Evolutionary conservation across 2,888 invertebrate genomes (phyloP).

Genomic region (Sesamia inferens): DNA sequence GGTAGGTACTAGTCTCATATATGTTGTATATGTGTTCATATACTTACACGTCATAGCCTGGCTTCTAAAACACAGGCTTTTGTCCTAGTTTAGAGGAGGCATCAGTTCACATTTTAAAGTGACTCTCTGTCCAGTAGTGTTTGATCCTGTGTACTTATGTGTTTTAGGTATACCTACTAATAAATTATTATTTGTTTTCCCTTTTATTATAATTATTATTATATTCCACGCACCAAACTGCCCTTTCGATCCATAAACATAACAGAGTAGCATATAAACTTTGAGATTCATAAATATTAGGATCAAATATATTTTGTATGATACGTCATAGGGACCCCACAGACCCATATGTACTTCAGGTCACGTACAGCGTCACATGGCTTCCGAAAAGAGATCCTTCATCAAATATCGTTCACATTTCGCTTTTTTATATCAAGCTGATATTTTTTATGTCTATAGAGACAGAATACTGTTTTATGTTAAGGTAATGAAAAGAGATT

Average conservation of each 20-base stretch:
- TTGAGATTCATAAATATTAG: conserved; percentile 51
- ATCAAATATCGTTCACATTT: conserved; percentile 64
- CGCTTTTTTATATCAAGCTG: conserved; percentile 51
- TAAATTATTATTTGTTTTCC: too few relatives aligned
- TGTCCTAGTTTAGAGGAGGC: too few relatives aligned
- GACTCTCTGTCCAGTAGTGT: too few relatives aligned
- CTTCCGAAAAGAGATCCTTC: conserved; percentile 54
- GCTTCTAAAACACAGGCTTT: too few relatives aligned
- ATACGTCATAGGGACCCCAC: conserved; percentile 50
- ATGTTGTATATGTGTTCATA: too few relatives aligned
- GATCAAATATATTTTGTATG: conserved; percentile 47
- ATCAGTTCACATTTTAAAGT: too few relatives aligned
- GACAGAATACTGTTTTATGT: conserved; percentile 6
- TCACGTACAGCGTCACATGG: conserved; percentile 63
- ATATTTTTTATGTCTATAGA: conserved; percentile 38
- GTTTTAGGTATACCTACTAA: too few relatives aligned
- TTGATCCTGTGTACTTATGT: too few relatives aligned
- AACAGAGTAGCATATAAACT: conserved; percentile 37
- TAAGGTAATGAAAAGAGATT: conserved; percentile 12
- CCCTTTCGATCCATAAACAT: conserved; percentile 33
- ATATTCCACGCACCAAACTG: conserved; percentile 23
- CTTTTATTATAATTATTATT: too few relatives aligned
- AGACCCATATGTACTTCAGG: conserved; percentile 38
- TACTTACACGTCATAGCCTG: too few relatives aligned
- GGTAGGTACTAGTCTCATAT: too few relatives aligned